Evolutionary conservation across 2,888 invertebrate genomes (phyloP), one percentile per base, ranked within the genome.

Genomic region (Boloria euphrosyne): DNA sequence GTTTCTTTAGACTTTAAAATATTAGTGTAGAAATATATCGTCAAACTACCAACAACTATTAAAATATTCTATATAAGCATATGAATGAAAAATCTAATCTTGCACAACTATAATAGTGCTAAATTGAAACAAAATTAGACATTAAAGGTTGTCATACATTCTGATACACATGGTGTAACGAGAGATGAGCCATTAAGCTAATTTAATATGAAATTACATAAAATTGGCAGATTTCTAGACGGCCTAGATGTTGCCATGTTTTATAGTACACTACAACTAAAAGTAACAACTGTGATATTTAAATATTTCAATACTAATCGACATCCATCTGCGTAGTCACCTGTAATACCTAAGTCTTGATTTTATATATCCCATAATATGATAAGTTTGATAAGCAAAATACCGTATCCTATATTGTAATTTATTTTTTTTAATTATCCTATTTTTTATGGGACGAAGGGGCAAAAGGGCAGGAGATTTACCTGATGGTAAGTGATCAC

Each of bases 221-320:
- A 66, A 68, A 66, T 65, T 66, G 61, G 61, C 50, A 43, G 46
- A 62, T 62, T 65, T 58, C 62, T 69, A 62, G 53, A 27, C n/a
- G 67, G 46, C 67, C 69, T 67, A 46, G 61, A 51, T 54, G 53
- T 49, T 38, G 54, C 14, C 27, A 46, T 17, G 44, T 16, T 14
- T 38, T 52, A 44, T 6, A 22, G 22, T 22, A 22, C 22, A 22
- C 22, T 22, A 14, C 46, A 51, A 22, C 22, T 22, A 14, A 31
- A 51, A 52, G 2, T 38, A 10, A 46, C 27, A 27, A 50, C 27
- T 31, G 3, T 50, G 49, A 31, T 59, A 38, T 6, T 14, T 59
- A 31, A 16, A 31, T 17, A 31, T 59, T 17, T 49, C 4, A 14
- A 22, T 43, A n/a, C 18, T 31, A 10, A 38, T 38, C 10, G 31